Percentiles rank a stretch among this genome's conserved stretches.
These are phyloP conservation scores for Andrena praecox DNA, from an alignment of 2,888 invertebrate species.

Conservation along the genomic window DNA sequence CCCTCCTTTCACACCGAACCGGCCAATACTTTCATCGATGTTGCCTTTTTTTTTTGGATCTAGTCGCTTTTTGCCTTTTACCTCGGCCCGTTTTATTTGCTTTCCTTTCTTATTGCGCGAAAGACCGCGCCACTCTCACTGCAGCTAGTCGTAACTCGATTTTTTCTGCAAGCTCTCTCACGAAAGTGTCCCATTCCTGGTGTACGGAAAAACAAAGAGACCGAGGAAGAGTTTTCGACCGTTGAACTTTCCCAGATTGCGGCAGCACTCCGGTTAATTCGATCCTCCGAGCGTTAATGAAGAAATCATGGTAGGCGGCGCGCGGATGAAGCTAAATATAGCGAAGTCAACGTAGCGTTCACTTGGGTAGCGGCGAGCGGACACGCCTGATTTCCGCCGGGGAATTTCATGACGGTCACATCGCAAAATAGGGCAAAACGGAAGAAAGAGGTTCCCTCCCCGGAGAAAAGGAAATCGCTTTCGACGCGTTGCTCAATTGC, in stretches of 20 bases:
- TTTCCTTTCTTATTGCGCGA: slow-evolving; percentile 69
- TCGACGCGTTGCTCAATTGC: slow-evolving; percentile 37
- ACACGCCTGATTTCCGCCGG: neutral
- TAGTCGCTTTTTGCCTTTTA: slow-evolving; percentile 64
- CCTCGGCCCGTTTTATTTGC: slow-evolving; percentile 66
- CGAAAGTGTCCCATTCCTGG: neutral
- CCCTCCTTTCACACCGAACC: slow-evolving; percentile 76
- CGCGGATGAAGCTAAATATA: neutral
- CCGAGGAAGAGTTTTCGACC: neutral
- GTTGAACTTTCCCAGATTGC: no score
- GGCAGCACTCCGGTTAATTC: neutral
- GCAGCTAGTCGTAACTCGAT: slow-evolving; percentile 4
- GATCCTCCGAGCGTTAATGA: neutral
- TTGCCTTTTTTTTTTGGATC: slow-evolving; percentile 64
- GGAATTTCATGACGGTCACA: slow-evolving; percentile 25
- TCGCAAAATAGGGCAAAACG: slow-evolving; percentile 50
- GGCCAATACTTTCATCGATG: slow-evolving; percentile 76
- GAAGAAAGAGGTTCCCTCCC: slow-evolving; percentile 47
- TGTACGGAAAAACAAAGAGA: neutral
- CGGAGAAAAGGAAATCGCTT: slow-evolving; percentile 68
- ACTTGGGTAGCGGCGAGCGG: neutral
- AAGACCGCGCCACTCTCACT: slow-evolving; percentile 51
- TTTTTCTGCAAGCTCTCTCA: neutral
- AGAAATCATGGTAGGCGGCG: neutral
- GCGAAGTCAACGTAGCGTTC: neutral